These are phyloP conservation scores for Teleogryllus oceanicus DNA, from an alignment of 2,888 invertebrate genomes.

Conservation along the genomic window DNA sequence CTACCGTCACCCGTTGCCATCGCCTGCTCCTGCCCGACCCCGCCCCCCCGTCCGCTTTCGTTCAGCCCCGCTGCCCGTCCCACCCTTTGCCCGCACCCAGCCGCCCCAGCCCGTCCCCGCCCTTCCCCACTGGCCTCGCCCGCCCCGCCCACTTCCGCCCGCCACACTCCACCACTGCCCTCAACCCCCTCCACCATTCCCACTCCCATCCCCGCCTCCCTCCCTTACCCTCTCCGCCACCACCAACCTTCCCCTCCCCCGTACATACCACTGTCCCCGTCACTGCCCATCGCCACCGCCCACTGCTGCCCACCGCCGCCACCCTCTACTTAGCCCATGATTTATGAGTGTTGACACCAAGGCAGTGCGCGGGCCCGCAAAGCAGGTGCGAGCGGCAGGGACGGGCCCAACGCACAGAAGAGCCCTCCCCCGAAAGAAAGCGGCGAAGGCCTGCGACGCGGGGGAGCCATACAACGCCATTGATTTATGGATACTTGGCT, in stretches of 20 bases:
- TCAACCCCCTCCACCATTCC: background rate
- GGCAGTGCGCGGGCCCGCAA: background rate
- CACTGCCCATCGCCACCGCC: background rate
- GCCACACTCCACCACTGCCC: too few species aligned
- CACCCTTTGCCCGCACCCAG: too few species aligned
- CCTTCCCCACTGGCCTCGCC: too few species aligned
- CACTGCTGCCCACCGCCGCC: background rate
- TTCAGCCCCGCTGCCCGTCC: too few species aligned
- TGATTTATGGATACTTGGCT: background rate
- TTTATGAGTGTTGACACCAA: slow-evolving; percentile 18
- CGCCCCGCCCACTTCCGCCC: too few species aligned
- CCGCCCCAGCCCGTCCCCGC: too few species aligned
- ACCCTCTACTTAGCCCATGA: background rate
- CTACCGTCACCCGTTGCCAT: too few species aligned
- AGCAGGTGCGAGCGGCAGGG: background rate
- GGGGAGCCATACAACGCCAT: background rate
- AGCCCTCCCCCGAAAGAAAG: background rate
- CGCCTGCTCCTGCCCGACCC: too few species aligned
- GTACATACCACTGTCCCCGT: too few species aligned
- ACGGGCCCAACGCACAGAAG: background rate
- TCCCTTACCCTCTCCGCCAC: background rate
- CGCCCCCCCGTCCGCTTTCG: too few species aligned
- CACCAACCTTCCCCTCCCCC: too few species aligned
- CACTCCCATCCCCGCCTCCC: background rate
- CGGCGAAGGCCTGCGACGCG: background rate